Evolutionary conservation across 2,888 invertebrate species (phyloP).

Genomic region (Serrognathus titanus): DNA sequence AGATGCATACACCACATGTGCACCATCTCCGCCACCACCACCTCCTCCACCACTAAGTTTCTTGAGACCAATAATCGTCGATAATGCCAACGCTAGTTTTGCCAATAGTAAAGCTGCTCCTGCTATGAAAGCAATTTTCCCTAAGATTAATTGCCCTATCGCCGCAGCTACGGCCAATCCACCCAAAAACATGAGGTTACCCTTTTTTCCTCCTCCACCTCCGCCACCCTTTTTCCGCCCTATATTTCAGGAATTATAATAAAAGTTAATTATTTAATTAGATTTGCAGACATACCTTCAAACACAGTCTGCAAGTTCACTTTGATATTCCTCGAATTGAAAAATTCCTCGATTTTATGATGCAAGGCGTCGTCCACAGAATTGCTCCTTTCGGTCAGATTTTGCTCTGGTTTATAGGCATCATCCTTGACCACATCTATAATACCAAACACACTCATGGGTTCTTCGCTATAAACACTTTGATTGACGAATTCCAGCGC

Average conservation of each 20-base stretch:
- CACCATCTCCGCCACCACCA: conserved; percentile 35
- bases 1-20: conserved; percentile 55
- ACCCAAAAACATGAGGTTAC: conserved; percentile 53
- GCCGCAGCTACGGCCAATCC: conserved; percentile 61
- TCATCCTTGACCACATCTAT: conserved; percentile 44
- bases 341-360: conserved; percentile 46
- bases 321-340: conserved; percentile 48
- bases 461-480: conserved; percentile 44
- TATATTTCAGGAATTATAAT: conserved; percentile 31
- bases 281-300: conserved; percentile 35
- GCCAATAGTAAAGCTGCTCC: conserved; percentile 65
- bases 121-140: conserved; percentile 65
- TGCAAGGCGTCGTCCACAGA: conserved; percentile 47
- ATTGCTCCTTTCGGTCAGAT: conserved; percentile 52
- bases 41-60: conserved; percentile 54
- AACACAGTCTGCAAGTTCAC: conserved; percentile 42
- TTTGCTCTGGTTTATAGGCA: conserved; percentile 44
- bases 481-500: conserved; percentile 46
- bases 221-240: conserved; percentile 52
- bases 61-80: conserved; percentile 62
- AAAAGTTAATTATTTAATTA: not conserved
- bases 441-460: conserved; percentile 38
- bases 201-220: conserved; percentile 34
- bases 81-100: conserved; percentile 61
- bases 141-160: conserved; percentile 64